phyloP scores from a whole-genome alignment of 2,888 invertebrate species.

The Iphiclides podalirius region DNA sequence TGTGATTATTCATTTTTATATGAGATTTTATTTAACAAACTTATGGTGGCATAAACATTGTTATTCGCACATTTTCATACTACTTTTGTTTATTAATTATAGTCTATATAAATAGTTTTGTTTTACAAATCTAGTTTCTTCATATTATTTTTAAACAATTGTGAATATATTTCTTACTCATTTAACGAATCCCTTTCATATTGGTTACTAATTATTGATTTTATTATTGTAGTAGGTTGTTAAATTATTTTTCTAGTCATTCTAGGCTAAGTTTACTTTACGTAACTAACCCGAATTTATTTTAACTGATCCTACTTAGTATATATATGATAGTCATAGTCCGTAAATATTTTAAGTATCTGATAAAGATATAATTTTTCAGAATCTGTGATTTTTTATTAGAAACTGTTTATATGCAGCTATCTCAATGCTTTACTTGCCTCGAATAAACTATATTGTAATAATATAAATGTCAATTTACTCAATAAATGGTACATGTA shows the following conservation, averaged over 20 bases:
- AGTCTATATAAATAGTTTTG: background rate
- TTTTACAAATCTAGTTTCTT: background rate
- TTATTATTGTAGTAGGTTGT: constrained; percentile 3
- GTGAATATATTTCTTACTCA: background rate
- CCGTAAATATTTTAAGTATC: background rate
- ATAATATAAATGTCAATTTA: constrained; percentile 18
- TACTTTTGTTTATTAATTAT: too few species aligned
- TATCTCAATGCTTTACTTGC: constrained; percentile 4
- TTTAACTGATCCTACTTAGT: constrained; percentile 1
- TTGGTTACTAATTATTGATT: background rate
- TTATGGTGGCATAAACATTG: background rate
- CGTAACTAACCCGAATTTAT: constrained; percentile 18
- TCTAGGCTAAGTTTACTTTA: constrained; percentile 17
- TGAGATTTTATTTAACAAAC: too few species aligned
- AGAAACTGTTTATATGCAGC: background rate
- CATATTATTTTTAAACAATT: background rate
- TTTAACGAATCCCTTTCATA: background rate
- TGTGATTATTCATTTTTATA: background rate
- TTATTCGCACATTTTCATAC: constrained; percentile 3
- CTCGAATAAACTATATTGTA: constrained; percentile 2
- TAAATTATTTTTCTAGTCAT: constrained; percentile 18
- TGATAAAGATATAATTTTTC: constrained; percentile 1
- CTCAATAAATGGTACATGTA: constrained; percentile 15
- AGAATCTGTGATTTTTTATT: constrained; percentile 6
- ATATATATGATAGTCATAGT: background rate